Percentiles rank a stretch among this genome's conserved stretches.
Evolutionary conservation across 2,113 vertebrate species (phyloP).

Genomic region (Anguilla rostrata): DNA sequence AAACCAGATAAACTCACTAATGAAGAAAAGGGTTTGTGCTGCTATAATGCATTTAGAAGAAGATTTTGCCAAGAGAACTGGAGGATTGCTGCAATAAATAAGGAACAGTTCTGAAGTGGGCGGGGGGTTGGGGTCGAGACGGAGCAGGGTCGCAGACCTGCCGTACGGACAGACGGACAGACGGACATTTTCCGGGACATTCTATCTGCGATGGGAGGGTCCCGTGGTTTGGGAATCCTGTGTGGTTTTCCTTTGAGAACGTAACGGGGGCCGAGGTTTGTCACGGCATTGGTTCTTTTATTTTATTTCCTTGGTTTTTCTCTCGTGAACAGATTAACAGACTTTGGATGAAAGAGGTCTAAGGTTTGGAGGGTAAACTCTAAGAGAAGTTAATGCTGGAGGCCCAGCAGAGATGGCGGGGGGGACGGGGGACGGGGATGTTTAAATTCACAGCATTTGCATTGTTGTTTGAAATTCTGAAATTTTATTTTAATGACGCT

Average conservation of each 20-base stretch:
- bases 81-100: constrained; percentile 60
- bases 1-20: constrained; percentile 31
- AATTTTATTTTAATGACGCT: constrained; percentile 39
- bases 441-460: constrained; percentile 28
- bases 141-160: not conserved
- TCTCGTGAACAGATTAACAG: not conserved
- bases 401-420: not conserved
- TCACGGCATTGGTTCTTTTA: not conserved
- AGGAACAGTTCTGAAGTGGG: constrained; percentile 27
- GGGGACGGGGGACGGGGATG: constrained; percentile 16
- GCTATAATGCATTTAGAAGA: constrained; percentile 59
- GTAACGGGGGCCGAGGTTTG: not conserved
- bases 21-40: constrained; percentile 60
- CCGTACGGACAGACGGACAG: not conserved
- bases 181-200: not conserved
- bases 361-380: constrained; percentile 26
- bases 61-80: constrained; percentile 60
- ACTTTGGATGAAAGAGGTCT: constrained; percentile 18
- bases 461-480: constrained; percentile 29
- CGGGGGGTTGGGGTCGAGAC: not conserved
- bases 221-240: not conserved
- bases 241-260: not conserved
- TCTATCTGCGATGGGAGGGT: not conserved
- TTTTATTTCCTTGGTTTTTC: constrained; percentile 11
- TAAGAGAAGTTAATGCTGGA: constrained; percentile 30